phyloP scores from a whole-genome alignment of 2,888 invertebrate genomes.

The Epirrhoe tristata region DNA sequence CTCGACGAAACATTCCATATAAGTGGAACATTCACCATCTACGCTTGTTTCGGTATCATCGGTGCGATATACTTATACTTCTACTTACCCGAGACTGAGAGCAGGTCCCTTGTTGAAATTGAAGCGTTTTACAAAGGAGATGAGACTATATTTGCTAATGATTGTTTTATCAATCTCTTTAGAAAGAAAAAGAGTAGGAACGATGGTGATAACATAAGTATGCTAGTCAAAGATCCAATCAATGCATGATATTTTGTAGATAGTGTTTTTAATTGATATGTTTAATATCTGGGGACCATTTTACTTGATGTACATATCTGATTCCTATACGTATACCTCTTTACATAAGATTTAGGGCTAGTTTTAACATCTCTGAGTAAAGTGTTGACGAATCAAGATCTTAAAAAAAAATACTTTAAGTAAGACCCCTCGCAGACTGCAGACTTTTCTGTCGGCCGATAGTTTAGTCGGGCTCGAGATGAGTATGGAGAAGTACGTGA shows the following conservation, averaged over 20 bases:
- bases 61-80: conserved; percentile 82
- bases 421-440: too few relatives aligned
- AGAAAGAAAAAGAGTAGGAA: conserved; percentile 60
- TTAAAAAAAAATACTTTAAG: too few relatives aligned
- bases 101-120: conserved; percentile 79
- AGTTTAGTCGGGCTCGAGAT: too few relatives aligned
- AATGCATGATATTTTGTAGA: conserved; percentile 29
- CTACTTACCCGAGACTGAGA: conserved; percentile 84
- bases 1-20: conserved; percentile 77
- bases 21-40: conserved; percentile 79
- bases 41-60: conserved; percentile 71
- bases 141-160: conserved; percentile 73
- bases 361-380: too few relatives aligned
- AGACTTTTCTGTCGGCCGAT: too few relatives aligned
- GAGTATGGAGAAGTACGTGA: too few relatives aligned
- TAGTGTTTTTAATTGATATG: not conserved
- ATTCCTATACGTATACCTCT: too few relatives aligned
- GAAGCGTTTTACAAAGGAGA: conserved; percentile 77
- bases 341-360: too few relatives aligned
- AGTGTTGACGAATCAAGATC: too few relatives aligned
- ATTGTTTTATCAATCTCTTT: conserved; percentile 72
- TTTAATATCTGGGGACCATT: not conserved
- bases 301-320: not conserved
- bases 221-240: conserved; percentile 65
- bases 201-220: conserved; percentile 62